phyloP scores from a whole-genome alignment of 2,888 invertebrate genomes.

The Pseudeuparius sepicola region DNA sequence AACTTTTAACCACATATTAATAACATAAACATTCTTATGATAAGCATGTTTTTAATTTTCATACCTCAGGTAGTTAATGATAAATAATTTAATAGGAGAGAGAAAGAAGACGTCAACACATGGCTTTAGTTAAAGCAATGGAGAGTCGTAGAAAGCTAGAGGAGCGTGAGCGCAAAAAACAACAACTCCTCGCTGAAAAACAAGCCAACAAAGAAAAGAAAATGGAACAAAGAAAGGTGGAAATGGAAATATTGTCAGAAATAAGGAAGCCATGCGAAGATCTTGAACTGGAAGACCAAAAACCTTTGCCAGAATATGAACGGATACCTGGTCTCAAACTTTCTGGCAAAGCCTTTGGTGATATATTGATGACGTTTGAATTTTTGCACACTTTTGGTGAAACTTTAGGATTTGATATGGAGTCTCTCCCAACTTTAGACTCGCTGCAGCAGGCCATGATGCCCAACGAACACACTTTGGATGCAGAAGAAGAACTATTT shows the following conservation, averaged over 20 bases:
- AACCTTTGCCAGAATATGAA: slow-evolving; percentile 58
- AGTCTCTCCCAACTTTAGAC: slow-evolving; percentile 75
- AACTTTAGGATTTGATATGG: slow-evolving; percentile 87
- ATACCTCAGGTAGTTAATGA: no score
- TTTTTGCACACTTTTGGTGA: slow-evolving; percentile 94
- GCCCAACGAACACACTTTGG: slow-evolving; percentile 58
- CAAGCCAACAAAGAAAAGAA: slow-evolving; percentile 77
- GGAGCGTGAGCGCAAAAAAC: slow-evolving; percentile 67
- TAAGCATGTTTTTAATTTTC: no score
- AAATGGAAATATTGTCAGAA: slow-evolving; percentile 57
- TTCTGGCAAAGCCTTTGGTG: slow-evolving; percentile 82
- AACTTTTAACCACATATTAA: no score
- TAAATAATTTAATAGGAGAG: no score
- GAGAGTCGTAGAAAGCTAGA: slow-evolving; percentile 81
- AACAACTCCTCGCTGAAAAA: slow-evolving; percentile 73
- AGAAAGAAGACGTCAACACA: slow-evolving; percentile 83
- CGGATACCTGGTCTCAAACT: slow-evolving; percentile 58
- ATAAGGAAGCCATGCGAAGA: slow-evolving; percentile 86
- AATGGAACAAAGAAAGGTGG: slow-evolving; percentile 58
- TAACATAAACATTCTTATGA: no score
- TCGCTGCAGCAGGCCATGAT: slow-evolving; percentile 78
- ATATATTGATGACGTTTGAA: slow-evolving; percentile 91
- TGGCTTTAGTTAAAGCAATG: slow-evolving; percentile 76
- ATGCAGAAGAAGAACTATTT: slow-evolving; percentile 75
- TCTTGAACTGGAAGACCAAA: slow-evolving; percentile 72